Evolutionary conservation across 2,888 invertebrate genomes (phyloP).

Genomic region (Agonopterix alstromeriana): DNA sequence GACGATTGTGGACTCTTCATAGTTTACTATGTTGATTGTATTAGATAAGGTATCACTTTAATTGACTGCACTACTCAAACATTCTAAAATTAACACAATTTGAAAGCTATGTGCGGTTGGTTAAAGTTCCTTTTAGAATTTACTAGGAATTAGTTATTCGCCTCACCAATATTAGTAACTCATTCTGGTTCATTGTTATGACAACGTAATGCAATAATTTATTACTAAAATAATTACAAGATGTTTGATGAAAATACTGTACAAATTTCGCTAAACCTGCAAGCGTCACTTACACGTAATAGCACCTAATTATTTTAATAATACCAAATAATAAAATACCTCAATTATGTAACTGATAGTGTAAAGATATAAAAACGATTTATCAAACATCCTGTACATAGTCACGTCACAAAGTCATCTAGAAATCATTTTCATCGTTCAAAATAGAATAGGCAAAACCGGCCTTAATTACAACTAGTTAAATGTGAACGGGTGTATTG

Average conservation of each 20-base stretch:
- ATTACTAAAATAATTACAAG: constrained; percentile 42
- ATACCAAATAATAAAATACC: constrained; percentile 32
- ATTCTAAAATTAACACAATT: not conserved
- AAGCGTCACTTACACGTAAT: constrained; percentile 25
- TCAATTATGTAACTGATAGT: constrained; percentile 26
- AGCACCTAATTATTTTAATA: constrained; percentile 28
- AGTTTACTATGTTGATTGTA: constrained; percentile 66
- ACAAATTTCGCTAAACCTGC: constrained; percentile 17
- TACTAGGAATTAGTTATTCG: constrained; percentile 63
- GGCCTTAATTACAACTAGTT: constrained; percentile 61
- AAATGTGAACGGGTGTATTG: constrained; percentile 28
- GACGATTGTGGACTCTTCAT: constrained; percentile 73
- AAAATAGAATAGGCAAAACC: constrained; percentile 67
- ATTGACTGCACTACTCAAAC: constrained; percentile 29
- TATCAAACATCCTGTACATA: constrained; percentile 68
- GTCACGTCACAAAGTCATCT: constrained; percentile 30
- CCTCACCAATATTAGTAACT: constrained; percentile 52
- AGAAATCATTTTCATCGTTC: constrained; percentile 47
- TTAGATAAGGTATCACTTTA: constrained; percentile 48
- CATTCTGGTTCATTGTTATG: constrained; percentile 39
- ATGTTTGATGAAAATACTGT: constrained; percentile 53
- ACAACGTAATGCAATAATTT: constrained; percentile 41
- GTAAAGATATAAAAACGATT: constrained; percentile 34
- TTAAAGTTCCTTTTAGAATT: constrained; percentile 59
- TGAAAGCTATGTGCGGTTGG: constrained; percentile 32